Percentiles rank a stretch among this genome's conserved stretches.
Evolutionary conservation across 53 echinoderm and acorn worm genomes (phyloP).

Genomic region (Temnopleurus reevesii): DNA sequence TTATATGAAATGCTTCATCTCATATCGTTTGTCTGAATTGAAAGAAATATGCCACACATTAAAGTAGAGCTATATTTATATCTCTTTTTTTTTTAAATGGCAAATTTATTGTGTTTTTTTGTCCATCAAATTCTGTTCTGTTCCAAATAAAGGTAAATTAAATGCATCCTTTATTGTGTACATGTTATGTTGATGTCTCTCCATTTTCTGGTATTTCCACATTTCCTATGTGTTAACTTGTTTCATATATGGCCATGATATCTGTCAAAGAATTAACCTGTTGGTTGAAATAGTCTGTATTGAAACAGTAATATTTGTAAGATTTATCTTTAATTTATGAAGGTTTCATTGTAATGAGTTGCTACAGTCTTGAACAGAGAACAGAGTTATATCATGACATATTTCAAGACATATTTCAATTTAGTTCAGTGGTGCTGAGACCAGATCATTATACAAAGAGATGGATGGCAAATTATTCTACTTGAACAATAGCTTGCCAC

Average conservation of each 20-base stretch:
- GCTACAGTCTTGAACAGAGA: too few relatives aligned
- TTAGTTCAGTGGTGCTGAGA: too few relatives aligned
- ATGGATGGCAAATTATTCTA: too few relatives aligned
- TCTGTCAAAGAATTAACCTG: background rate
- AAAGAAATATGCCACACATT: conserved; percentile 1
- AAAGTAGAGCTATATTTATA: conserved; percentile 47
- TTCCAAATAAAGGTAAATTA: background rate
- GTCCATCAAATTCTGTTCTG: background rate
- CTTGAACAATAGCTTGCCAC: too few relatives aligned
- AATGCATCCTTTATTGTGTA: background rate
- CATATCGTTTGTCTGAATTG: background rate
- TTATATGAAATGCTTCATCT: conserved; percentile 20
- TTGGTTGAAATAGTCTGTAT: background rate
- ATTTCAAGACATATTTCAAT: too few relatives aligned
- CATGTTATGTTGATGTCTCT: background rate
- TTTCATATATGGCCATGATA: background rate
- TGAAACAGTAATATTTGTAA: background rate
- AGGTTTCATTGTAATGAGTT: too few relatives aligned
- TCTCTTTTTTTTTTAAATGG: conserved; percentile 21
- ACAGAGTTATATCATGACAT: too few relatives aligned
- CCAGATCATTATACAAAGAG: too few relatives aligned
- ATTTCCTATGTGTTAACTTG: background rate
- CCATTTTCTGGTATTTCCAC: background rate
- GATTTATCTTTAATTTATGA: too few relatives aligned
- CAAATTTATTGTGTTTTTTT: conserved; percentile 14